These are phyloP conservation scores for Spinus pinus DNA, from an alignment of 2,797 vertebrate genomes.

Conservation along the genomic window DNA sequence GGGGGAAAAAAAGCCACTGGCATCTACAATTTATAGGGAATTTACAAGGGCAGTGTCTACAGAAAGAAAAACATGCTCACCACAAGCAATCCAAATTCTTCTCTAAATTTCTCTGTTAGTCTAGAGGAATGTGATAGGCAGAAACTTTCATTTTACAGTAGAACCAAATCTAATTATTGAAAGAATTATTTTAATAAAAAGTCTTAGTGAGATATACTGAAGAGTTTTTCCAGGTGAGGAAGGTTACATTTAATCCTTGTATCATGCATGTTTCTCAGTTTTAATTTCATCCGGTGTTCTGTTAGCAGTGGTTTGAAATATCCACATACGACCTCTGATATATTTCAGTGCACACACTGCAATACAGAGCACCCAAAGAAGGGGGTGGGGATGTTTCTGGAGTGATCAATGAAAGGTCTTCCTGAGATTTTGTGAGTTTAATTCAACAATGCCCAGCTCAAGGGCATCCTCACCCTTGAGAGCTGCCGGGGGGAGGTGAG, in stretches of 20 bases:
- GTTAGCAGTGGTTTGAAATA: not conserved
- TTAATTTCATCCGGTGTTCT: not conserved
- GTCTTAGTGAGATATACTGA: not conserved
- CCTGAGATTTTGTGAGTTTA: not conserved
- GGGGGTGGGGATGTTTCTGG: not conserved
- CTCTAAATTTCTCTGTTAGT: not conserved
- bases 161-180: not conserved
- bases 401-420: not conserved
- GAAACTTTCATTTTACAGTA: not conserved
- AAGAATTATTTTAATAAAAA: slow-evolving; percentile 7
- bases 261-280: not conserved
- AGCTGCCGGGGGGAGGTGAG: not conserved
- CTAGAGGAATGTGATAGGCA: not conserved
- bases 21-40: not conserved
- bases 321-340: not conserved
- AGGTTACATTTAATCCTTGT: not conserved
- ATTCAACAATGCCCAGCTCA: not conserved
- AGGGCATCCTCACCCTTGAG: not conserved
- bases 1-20: not conserved
- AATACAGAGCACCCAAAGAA: not conserved
- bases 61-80: not conserved
- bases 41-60: not conserved
- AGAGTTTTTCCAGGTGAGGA: not conserved
- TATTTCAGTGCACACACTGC: not conserved
- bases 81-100: not conserved